These are phyloP conservation scores for Solenopsis fugax DNA, from an alignment of 1,140 invertebrate genomes.

Conservation along the genomic window DNA sequence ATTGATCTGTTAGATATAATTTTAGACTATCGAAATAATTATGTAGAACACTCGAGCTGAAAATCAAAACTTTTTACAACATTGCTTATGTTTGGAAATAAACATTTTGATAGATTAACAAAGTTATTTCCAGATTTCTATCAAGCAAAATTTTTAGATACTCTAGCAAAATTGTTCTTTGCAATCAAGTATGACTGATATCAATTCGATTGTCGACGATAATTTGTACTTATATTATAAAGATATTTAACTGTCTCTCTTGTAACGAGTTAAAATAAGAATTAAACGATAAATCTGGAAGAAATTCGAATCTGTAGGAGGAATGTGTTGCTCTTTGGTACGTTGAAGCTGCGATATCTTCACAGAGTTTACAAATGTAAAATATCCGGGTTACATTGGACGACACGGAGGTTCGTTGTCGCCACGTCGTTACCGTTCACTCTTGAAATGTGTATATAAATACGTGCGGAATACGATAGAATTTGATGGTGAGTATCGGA, in stretches of 20 bases:
- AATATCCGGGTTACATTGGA: constrained; percentile 18
- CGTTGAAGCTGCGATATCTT: not conserved
- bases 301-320: not conserved
- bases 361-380: not conserved
- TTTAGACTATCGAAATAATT: no score
- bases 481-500: constrained; percentile 55
- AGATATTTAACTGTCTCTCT: not conserved
- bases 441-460: constrained; percentile 42
- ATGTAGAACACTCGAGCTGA: no score
- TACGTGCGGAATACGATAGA: constrained; percentile 39
- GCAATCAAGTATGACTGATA: no score
- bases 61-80: no score
- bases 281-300: not conserved
- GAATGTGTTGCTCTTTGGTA: not conserved
- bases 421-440: constrained; percentile 32
- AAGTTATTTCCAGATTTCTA: no score
- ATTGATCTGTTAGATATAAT: no score
- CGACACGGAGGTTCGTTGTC: constrained; percentile 8
- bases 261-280: not conserved
- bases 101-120: no score
- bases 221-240: not conserved
- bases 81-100: no score
- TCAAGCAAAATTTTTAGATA: no score
- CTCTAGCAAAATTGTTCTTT: not conserved
- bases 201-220: not conserved